phyloP scores from a whole-genome alignment of 2,888 invertebrate genomes.

The Panopea generosa region DNA sequence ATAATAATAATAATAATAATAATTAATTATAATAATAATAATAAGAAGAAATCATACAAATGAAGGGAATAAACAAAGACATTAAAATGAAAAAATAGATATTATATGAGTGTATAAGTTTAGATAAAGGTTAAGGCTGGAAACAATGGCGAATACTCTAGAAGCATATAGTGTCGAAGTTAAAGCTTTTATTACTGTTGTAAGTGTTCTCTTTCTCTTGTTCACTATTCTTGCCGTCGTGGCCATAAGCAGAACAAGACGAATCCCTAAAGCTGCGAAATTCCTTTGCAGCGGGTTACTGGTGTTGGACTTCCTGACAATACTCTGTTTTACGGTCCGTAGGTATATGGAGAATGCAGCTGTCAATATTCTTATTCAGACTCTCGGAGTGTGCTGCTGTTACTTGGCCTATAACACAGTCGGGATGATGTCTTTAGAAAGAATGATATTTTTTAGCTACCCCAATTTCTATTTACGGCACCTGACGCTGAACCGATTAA shows the following conservation, averaged over 20 bases:
- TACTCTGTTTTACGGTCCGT: slow-evolving; percentile 22
- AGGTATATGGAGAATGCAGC: slow-evolving; percentile 22
- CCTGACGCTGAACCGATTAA: slow-evolving; percentile 8
- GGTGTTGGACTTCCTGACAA: slow-evolving; percentile 26
- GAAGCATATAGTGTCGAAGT: too few relatives aligned
- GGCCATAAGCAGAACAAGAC: slow-evolving; percentile 5
- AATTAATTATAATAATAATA: too few relatives aligned
- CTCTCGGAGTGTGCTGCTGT: slow-evolving; percentile 14
- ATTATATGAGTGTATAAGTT: too few relatives aligned
- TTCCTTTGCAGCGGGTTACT: slow-evolving; percentile 43
- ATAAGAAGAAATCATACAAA: too few relatives aligned
- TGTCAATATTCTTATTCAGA: slow-evolving; percentile 32
- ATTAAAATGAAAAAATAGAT: too few relatives aligned
- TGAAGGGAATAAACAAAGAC: too few relatives aligned
- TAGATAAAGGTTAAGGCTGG: too few relatives aligned
- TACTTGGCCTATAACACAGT: slow-evolving; percentile 35
- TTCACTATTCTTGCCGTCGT: slow-evolving; percentile 14
- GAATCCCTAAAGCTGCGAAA: slow-evolving; percentile 19
- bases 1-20: too few relatives aligned
- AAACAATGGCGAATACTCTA: too few relatives aligned
- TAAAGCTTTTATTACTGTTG: too few relatives aligned
- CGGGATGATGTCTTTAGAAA: slow-evolving; percentile 43
- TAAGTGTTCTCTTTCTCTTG: slow-evolving; percentile 6
- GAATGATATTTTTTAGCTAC: slow-evolving; percentile 31
- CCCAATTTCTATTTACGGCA: slow-evolving; percentile 31